Conservation (phyloP, 2,113 vertebrate species). For the Carassius auratus region DNA sequence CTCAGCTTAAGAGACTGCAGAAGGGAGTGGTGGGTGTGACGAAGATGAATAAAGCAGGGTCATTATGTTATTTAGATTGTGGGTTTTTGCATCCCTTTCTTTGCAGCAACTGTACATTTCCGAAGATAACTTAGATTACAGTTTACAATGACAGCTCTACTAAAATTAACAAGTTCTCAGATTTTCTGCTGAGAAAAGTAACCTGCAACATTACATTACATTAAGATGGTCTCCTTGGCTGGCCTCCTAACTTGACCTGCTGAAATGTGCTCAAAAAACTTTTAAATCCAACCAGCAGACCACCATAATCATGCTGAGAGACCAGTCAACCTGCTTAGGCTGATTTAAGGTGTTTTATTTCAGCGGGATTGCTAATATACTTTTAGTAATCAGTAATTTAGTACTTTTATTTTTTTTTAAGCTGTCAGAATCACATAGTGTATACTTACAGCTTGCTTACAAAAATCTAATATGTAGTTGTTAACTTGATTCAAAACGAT, state of each 20-base stretch:
- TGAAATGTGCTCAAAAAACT: background rate
- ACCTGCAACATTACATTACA: background rate
- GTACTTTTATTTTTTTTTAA: background rate
- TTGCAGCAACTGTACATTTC: background rate
- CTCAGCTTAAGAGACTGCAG: background rate
- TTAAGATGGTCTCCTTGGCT: background rate
- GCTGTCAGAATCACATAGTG: constrained; percentile 9
- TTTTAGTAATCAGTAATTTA: constrained; percentile 1
- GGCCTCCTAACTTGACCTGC: background rate
- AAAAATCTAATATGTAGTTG: constrained; percentile 23
- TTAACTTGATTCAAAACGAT: constrained; percentile 18
- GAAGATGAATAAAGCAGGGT: background rate
- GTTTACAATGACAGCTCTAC: background rate
- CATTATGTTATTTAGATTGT: constrained; percentile 23
- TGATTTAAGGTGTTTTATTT: constrained; percentile 10
- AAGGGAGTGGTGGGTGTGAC: constrained; percentile 45
- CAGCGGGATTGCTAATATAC: background rate
- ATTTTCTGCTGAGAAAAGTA: background rate
- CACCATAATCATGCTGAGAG: background rate
- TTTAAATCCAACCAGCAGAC: background rate
- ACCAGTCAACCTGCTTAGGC: background rate
- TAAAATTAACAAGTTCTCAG: background rate
- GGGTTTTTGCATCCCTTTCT: constrained; percentile 20
- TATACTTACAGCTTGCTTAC: background rate
- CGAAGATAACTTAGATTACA: constrained; percentile 11